Evolutionary conservation across 2,888 invertebrate species (phyloP).

Genomic region (Dryobotodes eremita): DNA sequence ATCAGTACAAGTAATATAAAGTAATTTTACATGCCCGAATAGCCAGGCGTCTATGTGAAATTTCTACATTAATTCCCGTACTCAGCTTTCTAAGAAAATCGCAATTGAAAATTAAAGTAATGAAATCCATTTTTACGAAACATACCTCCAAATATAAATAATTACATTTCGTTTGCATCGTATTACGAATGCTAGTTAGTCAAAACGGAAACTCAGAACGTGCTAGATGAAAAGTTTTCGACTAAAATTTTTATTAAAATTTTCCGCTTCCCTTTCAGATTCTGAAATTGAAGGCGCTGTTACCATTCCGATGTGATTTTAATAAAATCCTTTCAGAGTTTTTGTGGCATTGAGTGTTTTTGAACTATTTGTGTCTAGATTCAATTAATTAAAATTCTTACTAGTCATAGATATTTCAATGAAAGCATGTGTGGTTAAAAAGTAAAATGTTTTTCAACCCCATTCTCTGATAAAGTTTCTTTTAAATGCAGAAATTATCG

Average conservation of each 20-base stretch:
- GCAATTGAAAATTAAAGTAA: conserved; percentile 2
- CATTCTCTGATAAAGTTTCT: no score
- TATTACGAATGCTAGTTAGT: conserved; percentile 34
- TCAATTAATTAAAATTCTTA: conserved; percentile 13
- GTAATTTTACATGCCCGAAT: background rate
- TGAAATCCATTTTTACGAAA: conserved; percentile 6
- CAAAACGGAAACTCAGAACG: conserved; percentile 28
- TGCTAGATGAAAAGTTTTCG: conserved; percentile 50
- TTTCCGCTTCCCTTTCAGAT: conserved; percentile 39
- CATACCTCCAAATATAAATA: conserved; percentile 6
- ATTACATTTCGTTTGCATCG: conserved; percentile 11
- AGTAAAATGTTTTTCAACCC: background rate
- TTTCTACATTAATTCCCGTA: no score
- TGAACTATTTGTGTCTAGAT: background rate
- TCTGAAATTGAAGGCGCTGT: conserved; percentile 24
- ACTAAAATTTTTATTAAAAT: conserved; percentile 60
- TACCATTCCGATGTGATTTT: conserved; percentile 22
- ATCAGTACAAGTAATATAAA: no score
- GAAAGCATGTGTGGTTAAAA: background rate
- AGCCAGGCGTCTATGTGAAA: no score
- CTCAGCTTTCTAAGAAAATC: background rate
- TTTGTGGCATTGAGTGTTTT: background rate
- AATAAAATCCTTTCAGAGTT: conserved; percentile 17
- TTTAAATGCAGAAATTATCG: background rate
- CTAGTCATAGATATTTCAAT: no score